phyloP scores from a whole-genome alignment of 2,113 vertebrate genomes.

The Crotalus horridus region DNA sequence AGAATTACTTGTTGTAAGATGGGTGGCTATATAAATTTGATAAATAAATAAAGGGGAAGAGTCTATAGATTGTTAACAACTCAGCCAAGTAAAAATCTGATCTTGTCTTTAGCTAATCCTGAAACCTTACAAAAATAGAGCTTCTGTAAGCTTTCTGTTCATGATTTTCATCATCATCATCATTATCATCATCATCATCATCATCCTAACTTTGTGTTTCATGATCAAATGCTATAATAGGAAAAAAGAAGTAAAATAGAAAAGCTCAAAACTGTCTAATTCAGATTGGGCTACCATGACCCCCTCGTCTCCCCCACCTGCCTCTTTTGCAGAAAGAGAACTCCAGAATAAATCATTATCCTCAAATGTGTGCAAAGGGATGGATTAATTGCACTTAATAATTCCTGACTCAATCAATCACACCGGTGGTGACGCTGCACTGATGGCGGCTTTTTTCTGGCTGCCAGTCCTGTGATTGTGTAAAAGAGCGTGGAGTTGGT shows the following conservation, averaged over 20 bases:
- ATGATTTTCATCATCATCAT: no score
- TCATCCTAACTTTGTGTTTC: neutral
- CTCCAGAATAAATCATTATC: neutral
- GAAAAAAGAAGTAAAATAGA: neutral
- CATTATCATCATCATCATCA: no score
- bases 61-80: neutral
- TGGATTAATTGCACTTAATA: neutral
- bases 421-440: no score
- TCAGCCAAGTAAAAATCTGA: neutral
- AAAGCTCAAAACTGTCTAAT: neutral
- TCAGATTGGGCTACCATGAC: neutral
- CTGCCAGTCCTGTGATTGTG: no score
- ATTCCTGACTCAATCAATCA: neutral
- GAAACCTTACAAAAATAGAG: neutral
- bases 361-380: neutral
- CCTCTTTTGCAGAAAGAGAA: neutral
- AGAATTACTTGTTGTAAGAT: no score
- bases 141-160: neutral
- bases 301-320: neutral
- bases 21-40: no score
- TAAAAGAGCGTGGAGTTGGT: no score
- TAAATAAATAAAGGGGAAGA: neutral
- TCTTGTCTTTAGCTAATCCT: neutral
- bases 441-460: no score
- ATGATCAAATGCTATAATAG: neutral